Base-by-base conservation (phyloP, 2,113 vertebrate species). In the Odocoileus hemionus region DNA sequence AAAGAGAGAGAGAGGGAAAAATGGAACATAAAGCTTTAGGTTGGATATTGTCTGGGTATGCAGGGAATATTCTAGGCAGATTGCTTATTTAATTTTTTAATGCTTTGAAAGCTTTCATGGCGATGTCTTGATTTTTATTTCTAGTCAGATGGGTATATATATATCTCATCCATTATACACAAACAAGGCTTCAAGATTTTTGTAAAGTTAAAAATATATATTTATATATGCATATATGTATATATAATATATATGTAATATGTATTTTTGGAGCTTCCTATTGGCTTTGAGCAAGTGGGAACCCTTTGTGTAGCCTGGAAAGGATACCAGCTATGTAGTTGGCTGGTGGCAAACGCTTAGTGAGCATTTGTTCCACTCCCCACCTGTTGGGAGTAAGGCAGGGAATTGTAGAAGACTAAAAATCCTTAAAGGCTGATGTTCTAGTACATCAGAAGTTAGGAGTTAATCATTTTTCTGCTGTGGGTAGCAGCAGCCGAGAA, bases 31-130 rank as follows among this genome's bases (percentile, higher is more conserved):
- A 10, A 95, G 88, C 96, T 86, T 39, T 82, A 82, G 45, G 45
- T 80, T 97, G 80, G 70, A 67, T 97, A 92, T 96, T 96, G 96
- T 98, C 96, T 95, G 92, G 90, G 80, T 96, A 97, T 26, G 1
- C 70, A 96, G 97, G 79, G 94, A 97, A 2, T 47, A 78, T 94
- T 89, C 25, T 19, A 90, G 94, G 76, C 94, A 92, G 70, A 91
- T 97, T 87, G 85, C 83, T 93, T 91, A 50, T 26, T 96, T 98
- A 97, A 94, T 97, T 96, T 95, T 98, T 98, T 97, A 97, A 97
- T 96, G 93, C 90, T 97, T 98, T 96, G 52, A 89, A 74, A 96
- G 94, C 95, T 98, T 96, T 95, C 26, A 16, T 89, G 61, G 54
- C 33, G 64, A 84, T 91, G 58, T 89, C 86, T 95, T 89, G 78